Percentiles rank a stretch among this genome's conserved stretches.
phyloP scores from a whole-genome alignment of 2,797 vertebrate species.

The Lepilemur ruficaudatus region DNA sequence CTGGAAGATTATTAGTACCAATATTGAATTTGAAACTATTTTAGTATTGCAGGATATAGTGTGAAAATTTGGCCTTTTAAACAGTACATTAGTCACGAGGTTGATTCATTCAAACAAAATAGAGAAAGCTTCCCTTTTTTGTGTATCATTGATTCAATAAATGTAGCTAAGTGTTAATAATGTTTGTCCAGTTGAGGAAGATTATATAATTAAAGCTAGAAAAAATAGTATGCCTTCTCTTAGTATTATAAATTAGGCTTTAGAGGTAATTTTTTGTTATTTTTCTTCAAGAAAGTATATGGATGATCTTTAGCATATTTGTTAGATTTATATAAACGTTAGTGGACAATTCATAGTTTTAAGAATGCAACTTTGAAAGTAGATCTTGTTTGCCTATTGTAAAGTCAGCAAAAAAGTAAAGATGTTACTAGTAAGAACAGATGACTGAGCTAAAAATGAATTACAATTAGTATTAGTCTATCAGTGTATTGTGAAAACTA shows the following conservation, averaged over 20 bases:
- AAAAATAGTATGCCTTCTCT: not conserved
- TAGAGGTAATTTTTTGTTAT: not conserved
- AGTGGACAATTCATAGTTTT: not conserved
- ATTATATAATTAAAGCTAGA: not conserved
- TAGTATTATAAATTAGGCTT: slow-evolving; percentile 5
- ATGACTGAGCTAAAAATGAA: slow-evolving; percentile 17
- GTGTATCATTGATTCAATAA: not conserved
- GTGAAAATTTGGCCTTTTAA: not conserved
- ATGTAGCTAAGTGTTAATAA: slow-evolving; percentile 4
- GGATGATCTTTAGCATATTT: not conserved
- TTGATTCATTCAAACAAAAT: slow-evolving; percentile 29
- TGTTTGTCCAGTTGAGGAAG: slow-evolving; percentile 16
- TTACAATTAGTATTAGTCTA: not conserved
- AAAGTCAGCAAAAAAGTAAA: slow-evolving; percentile 27
- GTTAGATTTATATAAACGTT: slow-evolving; percentile 36
- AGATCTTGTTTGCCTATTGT: slow-evolving; percentile 1
- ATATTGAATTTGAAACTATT: slow-evolving; percentile 15
- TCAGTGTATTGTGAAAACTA: slow-evolving; percentile 17
- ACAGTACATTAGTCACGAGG: not conserved
- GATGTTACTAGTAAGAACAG: not conserved
- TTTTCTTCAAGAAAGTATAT: not conserved
- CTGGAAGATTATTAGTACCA: slow-evolving; percentile 8
- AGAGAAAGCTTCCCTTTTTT: slow-evolving; percentile 43
- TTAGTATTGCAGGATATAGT: not conserved
- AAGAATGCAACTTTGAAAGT: slow-evolving; percentile 1